Base-by-base conservation (phyloP, 2,113 vertebrate genomes). In the Empidonax traillii region DNA sequence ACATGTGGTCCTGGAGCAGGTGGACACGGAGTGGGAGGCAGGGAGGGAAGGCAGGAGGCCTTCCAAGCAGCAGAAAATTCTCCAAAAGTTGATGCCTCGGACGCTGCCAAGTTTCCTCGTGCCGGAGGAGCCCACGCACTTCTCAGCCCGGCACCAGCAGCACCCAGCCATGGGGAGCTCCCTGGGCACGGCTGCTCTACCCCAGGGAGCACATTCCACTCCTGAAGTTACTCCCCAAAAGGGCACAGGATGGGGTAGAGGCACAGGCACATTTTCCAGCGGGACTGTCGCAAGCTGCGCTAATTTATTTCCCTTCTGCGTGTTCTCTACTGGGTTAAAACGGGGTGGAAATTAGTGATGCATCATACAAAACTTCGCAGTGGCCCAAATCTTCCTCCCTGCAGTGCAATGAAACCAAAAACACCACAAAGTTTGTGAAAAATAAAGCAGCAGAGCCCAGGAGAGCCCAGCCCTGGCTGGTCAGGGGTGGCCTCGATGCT, bases 1-100 rank as follows among this genome's bases (percentile, higher is more conserved):
- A 93, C 95, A 95, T 77, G 89, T 75, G 91, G 87, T n/a, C 58
- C 67, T 65, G 61, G 73, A 96, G 89, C 93, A 97, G 95, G 96
- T 95, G 96, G 93, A 93, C 52, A 35, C 5, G 7, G 78, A 35
- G 51, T 10, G 33, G 59, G 90, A 65, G 43, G 55, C 17, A 72
- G 47, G 59, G 33, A 55, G 55, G 14, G 30, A 66, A 47, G 77
- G 21, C 47, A 37, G 30, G 11, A 47, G 37, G 9, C 58, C 66
- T 92, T 83, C 80, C 65, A 66, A 84, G 47, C 19, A 35, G 43
- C 85, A 63, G 25, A 59, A 72, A 85, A 53, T 5, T 25, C 65
- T 81, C 91, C 93, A 75, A 73, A 90, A 68, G 15, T 69, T 5
- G 61, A 39, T 81, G 72, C 89, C 49, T 79, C 20, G 37, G 39